These are phyloP conservation scores for Myrmecophaga tridactyla DNA, from an alignment of 2,113 vertebrate species.

Conservation along the genomic window DNA sequence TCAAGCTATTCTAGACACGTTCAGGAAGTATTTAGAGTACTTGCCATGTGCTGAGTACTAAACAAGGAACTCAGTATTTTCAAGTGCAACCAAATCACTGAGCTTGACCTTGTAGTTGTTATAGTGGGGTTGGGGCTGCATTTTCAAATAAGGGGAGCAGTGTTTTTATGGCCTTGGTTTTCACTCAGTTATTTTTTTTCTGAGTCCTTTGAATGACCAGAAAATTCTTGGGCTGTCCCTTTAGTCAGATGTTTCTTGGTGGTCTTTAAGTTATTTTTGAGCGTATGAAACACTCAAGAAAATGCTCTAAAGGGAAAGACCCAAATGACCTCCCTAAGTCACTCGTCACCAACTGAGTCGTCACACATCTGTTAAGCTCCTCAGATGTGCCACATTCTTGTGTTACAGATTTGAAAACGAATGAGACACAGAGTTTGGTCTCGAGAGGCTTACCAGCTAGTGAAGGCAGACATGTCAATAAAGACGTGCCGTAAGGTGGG, in stretches of 20 bases:
- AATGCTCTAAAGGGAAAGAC: background rate
- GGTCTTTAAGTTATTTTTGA: background rate
- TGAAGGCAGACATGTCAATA: background rate
- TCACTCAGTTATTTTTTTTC: background rate
- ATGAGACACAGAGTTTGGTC: background rate
- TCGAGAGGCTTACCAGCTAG: background rate
- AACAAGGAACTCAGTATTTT: background rate
- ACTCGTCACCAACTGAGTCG: background rate
- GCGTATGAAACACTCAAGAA: background rate
- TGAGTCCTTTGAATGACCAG: background rate
- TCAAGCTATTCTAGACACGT: background rate
- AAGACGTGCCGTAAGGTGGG: background rate
- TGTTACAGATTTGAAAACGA: background rate
- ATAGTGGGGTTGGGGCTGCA: background rate
- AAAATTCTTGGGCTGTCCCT: background rate
- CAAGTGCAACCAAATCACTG: background rate
- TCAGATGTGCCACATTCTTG: rapidly evolving
- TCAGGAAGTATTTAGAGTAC: background rate
- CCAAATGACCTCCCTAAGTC: background rate
- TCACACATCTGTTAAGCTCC: background rate
- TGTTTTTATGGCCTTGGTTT: background rate
- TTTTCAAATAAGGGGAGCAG: background rate
- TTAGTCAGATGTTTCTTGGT: background rate
- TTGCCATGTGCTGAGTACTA: rapidly evolving
- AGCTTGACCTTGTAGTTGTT: background rate